These are phyloP conservation scores for Brachypalpus laphriformis DNA, from an alignment of 2,888 invertebrate species.

Conservation along the genomic window DNA sequence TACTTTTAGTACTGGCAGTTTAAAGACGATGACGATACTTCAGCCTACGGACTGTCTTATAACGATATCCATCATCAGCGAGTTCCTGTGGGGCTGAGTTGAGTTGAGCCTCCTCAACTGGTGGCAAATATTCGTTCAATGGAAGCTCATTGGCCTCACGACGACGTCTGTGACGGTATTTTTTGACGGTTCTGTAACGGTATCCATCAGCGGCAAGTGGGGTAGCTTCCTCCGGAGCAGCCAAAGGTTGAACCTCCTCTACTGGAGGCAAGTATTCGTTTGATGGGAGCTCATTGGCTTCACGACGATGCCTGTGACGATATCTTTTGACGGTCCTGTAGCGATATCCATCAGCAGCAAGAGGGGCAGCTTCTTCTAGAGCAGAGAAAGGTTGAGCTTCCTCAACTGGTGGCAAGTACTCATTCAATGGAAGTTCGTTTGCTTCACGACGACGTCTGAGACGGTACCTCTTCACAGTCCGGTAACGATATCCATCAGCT, in stretches of 20 bases:
- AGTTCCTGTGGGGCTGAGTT: conserved; percentile 31
- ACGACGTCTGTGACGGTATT: conserved; percentile 76
- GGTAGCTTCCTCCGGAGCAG: conserved; percentile 38
- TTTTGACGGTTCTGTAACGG: conserved; percentile 79
- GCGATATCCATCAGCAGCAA: conserved; percentile 79
- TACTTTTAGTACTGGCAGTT: too few species aligned
- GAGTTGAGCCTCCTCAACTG: conserved; percentile 21
- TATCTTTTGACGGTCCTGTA: conserved; percentile 79
- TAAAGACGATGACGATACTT: conserved; percentile 73
- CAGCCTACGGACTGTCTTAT: conserved; percentile 57
- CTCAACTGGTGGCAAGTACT: conserved; percentile 59
- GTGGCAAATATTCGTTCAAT: conserved; percentile 53
- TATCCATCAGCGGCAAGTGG: conserved; percentile 78
- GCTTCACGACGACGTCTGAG: conserved; percentile 52
- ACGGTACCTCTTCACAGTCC: conserved; percentile 28
- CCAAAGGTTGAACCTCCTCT: conserved; percentile 7
- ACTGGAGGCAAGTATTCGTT: conserved; percentile 59
- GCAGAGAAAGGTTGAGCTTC: conserved; percentile 38
- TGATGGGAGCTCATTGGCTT: conserved; percentile 71
- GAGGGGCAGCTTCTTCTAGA: conserved; percentile 46
- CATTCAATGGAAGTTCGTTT: conserved; percentile 28
- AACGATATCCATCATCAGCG: conserved; percentile 56
- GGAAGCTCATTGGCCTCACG: conserved; percentile 76
- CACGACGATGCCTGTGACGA: conserved; percentile 77
- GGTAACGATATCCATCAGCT: conserved; percentile 60